Evolutionary conservation across 2,797 vertebrate species (phyloP), one percentile per base, ranked within the genome.

Genomic region (Eutrigla gurnardus): DNA sequence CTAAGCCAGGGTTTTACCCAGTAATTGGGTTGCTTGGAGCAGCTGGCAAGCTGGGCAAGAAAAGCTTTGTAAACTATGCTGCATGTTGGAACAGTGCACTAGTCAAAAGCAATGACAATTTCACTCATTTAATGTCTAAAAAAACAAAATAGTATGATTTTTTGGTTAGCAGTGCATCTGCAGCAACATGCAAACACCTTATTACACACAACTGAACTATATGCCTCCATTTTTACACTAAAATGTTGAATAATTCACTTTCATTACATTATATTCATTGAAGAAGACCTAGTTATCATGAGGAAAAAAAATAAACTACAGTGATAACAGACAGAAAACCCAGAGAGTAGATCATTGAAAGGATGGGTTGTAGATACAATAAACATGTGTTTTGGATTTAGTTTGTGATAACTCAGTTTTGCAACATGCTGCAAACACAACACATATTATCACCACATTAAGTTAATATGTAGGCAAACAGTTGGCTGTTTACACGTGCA

Each of bases 1-100:
- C 73, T 87, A 90, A 91, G 87, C 90, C 87, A 73, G 85, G 88
- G 88, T 85, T 92, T 92, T 91, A 86, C 76, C 68, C 78, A 75
- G 89, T 93, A 92, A 92, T 92, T 91, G 90, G 91, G 86, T 90
- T 90, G 81, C 83, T 80, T 73, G 84, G 80, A 88, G 88, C 85
- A 90, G 85, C 86, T 90, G 91, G 91, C 83, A 89, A 90, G 81
- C 81, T 76, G 75, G 85, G 68, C 78, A 74, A 81, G 82, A 73
- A 82, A 86, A 83, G 85, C 84, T 86, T 86, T 76, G 87, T 85
- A 91, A 91, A 90, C 88, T 91, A 90, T 82, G 80, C 81, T 77
- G 71, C 71, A 70, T 33, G 17, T 35, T 75, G 75, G 75, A 88
- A 66, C 61, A 70, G 35, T 50, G 70, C 55, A 39, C 54, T 25